phyloP scores from a whole-genome alignment of 2,113 vertebrate species.

The Prunella fulvescens region DNA sequence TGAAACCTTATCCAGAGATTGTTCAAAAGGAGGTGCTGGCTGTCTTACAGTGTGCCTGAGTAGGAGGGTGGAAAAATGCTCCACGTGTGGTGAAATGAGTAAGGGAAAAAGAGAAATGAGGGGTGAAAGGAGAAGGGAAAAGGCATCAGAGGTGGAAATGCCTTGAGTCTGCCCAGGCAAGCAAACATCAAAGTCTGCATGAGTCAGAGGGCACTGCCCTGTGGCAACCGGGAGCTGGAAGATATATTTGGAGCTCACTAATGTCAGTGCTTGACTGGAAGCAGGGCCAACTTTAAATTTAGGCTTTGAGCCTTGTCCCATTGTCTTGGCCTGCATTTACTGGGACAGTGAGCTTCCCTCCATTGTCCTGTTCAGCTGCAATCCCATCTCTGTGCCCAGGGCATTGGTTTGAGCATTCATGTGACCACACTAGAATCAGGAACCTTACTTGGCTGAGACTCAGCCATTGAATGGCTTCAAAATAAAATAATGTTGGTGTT shows the following conservation, averaged over 20 bases:
- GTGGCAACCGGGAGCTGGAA: background rate
- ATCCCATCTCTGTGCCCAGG: background rate
- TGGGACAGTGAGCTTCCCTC: background rate
- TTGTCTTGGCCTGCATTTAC: background rate
- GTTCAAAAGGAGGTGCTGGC: background rate
- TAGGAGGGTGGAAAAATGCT: accelerated
- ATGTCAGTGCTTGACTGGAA: background rate
- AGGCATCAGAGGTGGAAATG: background rate
- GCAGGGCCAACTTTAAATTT: background rate
- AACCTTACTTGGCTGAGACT: background rate
- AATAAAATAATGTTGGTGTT: background rate
- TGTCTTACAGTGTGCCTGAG: background rate
- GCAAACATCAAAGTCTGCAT: background rate
- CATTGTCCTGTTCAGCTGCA: background rate
- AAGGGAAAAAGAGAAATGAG: background rate
- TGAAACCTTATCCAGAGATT: background rate
- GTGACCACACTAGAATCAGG: background rate
- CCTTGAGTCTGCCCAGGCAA: background rate
- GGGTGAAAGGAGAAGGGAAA: background rate
- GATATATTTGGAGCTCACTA: background rate
- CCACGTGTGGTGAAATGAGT: background rate
- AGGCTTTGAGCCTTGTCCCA: background rate
- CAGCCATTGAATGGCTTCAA: background rate
- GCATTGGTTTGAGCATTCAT: background rate
- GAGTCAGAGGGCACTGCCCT: background rate